Evolutionary conservation across 2,113 vertebrate species (phyloP).

Genomic region (Azemiops feae): DNA sequence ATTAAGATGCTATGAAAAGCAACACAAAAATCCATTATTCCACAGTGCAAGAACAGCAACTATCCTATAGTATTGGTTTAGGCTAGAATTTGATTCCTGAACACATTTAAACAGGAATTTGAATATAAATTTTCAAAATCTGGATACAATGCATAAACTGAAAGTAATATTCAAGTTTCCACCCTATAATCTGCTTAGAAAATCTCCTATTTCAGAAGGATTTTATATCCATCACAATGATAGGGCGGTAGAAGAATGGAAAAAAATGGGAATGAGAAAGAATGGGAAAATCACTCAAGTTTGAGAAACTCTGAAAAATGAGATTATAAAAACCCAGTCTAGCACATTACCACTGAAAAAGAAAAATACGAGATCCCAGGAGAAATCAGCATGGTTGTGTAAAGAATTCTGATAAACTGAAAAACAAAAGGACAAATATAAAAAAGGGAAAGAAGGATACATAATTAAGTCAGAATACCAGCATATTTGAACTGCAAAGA

Average conservation of each 20-base stretch:
- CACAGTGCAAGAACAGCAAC: neutral
- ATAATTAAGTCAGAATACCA: neutral
- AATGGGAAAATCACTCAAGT: no score
- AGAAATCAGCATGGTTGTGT: no score
- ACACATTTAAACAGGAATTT: neutral
- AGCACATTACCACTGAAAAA: no score
- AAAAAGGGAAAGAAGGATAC: no score
- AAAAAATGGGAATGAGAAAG: no score
- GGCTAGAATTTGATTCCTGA: neutral
- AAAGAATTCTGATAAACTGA: no score
- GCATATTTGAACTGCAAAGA: neutral
- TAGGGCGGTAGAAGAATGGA: no score
- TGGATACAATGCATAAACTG: neutral
- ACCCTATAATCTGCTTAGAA: neutral
- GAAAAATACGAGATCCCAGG: no score
- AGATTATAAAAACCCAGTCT: no score
- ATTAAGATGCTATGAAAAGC: neutral
- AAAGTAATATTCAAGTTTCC: neutral
- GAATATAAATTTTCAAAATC: neutral
- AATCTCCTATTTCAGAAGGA: neutral
- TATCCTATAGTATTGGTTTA: neutral
- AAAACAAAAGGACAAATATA: no score
- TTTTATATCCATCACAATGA: neutral
- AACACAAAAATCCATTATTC: neutral
- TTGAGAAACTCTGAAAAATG: no score